phyloP scores from a whole-genome alignment of 2,888 invertebrate species.

The Dynastes tityus region DNA sequence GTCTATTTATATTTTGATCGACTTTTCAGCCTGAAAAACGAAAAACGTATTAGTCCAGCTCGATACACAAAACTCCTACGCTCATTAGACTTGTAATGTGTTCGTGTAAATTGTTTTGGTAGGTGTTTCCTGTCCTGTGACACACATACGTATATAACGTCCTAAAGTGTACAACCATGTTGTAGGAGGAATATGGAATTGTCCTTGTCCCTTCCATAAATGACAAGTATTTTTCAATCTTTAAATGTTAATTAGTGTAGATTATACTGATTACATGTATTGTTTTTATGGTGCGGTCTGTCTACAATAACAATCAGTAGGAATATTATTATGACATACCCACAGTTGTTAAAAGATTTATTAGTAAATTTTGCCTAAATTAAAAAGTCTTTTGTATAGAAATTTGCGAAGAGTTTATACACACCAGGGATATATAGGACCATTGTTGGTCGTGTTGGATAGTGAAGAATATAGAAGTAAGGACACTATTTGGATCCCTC shows the following conservation, averaged over 20 bases:
- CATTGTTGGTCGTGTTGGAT: too few relatives aligned
- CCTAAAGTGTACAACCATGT: background rate
- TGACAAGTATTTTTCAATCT: background rate
- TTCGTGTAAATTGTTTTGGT: slow-evolving; percentile 28
- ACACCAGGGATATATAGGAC: too few relatives aligned
- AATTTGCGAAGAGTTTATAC: too few relatives aligned
- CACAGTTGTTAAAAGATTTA: too few relatives aligned
- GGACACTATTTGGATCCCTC: too few relatives aligned
- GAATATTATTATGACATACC: background rate
- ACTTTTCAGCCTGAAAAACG: slow-evolving; percentile 20
- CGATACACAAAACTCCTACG: slow-evolving; percentile 30
- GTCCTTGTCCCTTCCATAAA: slow-evolving; percentile 30
- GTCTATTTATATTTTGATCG: slow-evolving; percentile 24
- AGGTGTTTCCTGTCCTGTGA: slow-evolving; percentile 28
- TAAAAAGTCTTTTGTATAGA: too few relatives aligned
- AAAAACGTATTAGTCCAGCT: background rate
- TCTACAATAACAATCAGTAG: slow-evolving; percentile 21
- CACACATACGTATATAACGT: slow-evolving; percentile 7
- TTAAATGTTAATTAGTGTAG: slow-evolving; percentile 23
- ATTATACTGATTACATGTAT: slow-evolving; percentile 14
- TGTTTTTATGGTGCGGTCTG: slow-evolving; percentile 11
- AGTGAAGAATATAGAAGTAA: too few relatives aligned
- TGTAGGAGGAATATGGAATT: slow-evolving; percentile 7
- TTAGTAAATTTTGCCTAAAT: too few relatives aligned
- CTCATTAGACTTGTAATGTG: slow-evolving; percentile 10